Evolutionary conservation across 2,888 invertebrate species (phyloP), one percentile per base, ranked within the genome.

Genomic region (Acronicta leporina): DNA sequence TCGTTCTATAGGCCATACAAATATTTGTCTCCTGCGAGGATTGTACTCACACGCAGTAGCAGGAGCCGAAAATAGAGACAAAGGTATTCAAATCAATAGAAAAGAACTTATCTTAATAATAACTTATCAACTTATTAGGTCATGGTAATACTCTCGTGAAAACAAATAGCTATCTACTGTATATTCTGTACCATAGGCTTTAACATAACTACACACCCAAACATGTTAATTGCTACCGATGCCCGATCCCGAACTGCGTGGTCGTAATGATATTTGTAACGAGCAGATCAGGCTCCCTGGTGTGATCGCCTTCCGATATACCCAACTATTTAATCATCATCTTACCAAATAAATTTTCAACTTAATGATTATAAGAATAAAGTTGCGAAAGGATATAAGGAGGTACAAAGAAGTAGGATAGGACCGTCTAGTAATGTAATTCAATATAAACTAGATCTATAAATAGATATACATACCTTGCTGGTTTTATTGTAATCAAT

Each of bases 171-270:
- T 16, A 41, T 16, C 1, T 15, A 15, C 45, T 30, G 14, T 27
- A 51, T 20, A 51, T 42, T 25, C 10, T 15, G n/a, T 42, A 25
- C 10, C 3, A 10, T 14, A 46, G 14, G 35, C 44, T 59, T 49
- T 16, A 41, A 30, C 59, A 64, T 53, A 56, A 59, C 46, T 55
- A 63, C 50, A 49, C 49, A 55, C 49, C 56, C 43, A 57, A 66
- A 77, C 73, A 77, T 68, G 66, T 70, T 79, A 73, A 76, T 77
- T 73, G 79, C 79, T 79, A 75, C 79, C 71, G 77, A 74, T 58
- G 74, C 68, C 51, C 25, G 43, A 47, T 48, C 63, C 62, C 66
- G 50, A 30, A 68, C 68, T 63, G 70, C 63, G 63, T 51, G 63
- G 35, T 49, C 59, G 68, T 72, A 71, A 77, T 73, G 53, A 73